Percentiles rank a stretch among this genome's conserved stretches.
These are phyloP conservation scores for Pristionchus mayeri DNA, from an alignment of 2,888 invertebrate species.

Conservation along the genomic window DNA sequence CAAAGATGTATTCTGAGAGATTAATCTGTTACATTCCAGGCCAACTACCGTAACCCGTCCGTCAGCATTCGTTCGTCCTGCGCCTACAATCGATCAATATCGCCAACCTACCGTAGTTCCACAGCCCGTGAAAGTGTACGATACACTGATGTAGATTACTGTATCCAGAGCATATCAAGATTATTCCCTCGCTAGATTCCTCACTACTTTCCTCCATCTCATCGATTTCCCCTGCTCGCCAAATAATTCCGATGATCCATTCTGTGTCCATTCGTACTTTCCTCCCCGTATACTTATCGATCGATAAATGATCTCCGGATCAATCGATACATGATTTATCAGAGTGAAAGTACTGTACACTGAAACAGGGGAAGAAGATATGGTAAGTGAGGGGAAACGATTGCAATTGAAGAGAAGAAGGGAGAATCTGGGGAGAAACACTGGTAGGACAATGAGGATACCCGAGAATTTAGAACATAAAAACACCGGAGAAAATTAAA, in stretches of 20 bases:
- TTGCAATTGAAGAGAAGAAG: conserved; percentile 17
- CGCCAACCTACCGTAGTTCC: conserved; percentile 48
- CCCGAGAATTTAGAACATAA: conserved; percentile 12
- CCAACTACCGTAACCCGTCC: conserved; percentile 57
- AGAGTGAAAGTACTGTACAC: neutral
- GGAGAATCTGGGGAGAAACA: neutral
- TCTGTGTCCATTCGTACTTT: conserved; percentile 20
- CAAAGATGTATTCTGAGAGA: too few relatives aligned
- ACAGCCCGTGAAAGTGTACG: conserved; percentile 69
- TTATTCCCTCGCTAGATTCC: neutral
- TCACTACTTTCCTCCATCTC: neutral
- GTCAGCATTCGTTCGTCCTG: conserved; percentile 68
- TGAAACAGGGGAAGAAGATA: neutral
- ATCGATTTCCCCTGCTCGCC: conserved; percentile 34
- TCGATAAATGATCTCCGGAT: conserved; percentile 26
- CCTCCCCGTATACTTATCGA: neutral
- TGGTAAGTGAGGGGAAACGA: neutral
- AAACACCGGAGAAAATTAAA: conserved; percentile 1
- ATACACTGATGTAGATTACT: conserved; percentile 65
- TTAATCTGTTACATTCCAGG: conserved; percentile 49
- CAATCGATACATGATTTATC: conserved; percentile 14
- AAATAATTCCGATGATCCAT: conserved; percentile 26
- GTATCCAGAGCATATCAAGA: conserved; percentile 1
- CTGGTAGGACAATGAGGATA: neutral
- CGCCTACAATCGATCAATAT: conserved; percentile 51